These are phyloP conservation scores for Aporophyla nigra DNA, from an alignment of 2,888 invertebrate species.

Conservation along the genomic window DNA sequence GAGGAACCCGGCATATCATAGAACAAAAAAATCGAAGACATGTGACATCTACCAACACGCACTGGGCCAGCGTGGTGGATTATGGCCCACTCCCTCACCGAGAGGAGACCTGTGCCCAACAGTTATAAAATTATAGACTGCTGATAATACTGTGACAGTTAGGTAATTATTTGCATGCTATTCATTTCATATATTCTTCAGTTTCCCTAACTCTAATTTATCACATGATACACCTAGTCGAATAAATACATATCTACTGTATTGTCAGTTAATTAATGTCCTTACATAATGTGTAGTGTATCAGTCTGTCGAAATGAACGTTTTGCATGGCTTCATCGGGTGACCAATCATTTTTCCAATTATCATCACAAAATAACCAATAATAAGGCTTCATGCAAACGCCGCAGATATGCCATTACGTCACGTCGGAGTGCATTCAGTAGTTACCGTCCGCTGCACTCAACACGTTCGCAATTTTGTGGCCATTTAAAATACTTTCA, in stretches of 20 bases:
- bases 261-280: constrained; percentile 1
- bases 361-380: constrained; percentile 29
- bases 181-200: not conserved
- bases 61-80: no score
- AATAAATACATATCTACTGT: not conserved
- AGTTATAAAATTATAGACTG: no score
- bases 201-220: no score
- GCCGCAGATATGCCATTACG: constrained; percentile 30
- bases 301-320: constrained; percentile 10
- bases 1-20: no score
- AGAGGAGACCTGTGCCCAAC: no score
- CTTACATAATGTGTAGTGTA: not conserved
- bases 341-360: constrained; percentile 49
- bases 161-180: no score
- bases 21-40: no score
- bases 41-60: no score
- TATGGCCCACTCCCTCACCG: no score
- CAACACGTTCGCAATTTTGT: not conserved
- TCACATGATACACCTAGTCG: no score
- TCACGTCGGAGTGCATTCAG: not conserved
- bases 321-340: constrained; percentile 29
- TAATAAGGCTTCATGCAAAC: constrained; percentile 28
- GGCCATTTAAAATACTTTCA: constrained; percentile 20
- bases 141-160: no score
- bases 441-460: constrained; percentile 1